phyloP scores from a whole-genome alignment of 1,140 invertebrate genomes.

The Nymphalis io region DNA sequence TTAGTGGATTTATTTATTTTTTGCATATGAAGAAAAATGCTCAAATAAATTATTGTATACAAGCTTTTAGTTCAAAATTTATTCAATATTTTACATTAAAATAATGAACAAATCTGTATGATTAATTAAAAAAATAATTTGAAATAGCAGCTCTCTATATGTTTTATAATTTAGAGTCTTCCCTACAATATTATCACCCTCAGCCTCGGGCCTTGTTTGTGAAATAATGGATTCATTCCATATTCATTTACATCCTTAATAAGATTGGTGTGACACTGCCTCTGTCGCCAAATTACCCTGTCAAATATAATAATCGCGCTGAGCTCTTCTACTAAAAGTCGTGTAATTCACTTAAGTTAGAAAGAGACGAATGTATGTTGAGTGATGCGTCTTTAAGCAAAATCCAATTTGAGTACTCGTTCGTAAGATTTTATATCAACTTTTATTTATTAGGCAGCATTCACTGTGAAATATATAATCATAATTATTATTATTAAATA shows the following conservation, averaged over 20 bases:
- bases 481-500: too few relatives aligned
- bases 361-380: slow-evolving; percentile 45
- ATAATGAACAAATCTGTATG: not conserved
- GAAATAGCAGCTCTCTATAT: slow-evolving; percentile 49
- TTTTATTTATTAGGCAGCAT: not conserved
- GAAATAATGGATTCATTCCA: slow-evolving; percentile 80
- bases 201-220: slow-evolving; percentile 71
- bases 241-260: slow-evolving; percentile 80
- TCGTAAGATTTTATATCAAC: slow-evolving; percentile 66
- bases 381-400: slow-evolving; percentile 46
- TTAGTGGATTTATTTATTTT: not conserved
- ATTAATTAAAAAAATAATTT: not conserved
- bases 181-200: slow-evolving; percentile 72
- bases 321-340: slow-evolving; percentile 55
- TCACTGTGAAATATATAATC: too few relatives aligned
- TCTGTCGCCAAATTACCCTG: slow-evolving; percentile 70
- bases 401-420: slow-evolving; percentile 70
- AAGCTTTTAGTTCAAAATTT: not conserved
- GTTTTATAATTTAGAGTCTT: slow-evolving; percentile 51
- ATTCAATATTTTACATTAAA: not conserved
- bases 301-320: slow-evolving; percentile 75
- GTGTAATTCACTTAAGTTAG: slow-evolving; percentile 48
- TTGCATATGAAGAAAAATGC: too few relatives aligned
- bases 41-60: too few relatives aligned
- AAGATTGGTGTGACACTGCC: slow-evolving; percentile 71